Base-by-base conservation (phyloP, 2,888 invertebrate species). In the Sceliomorpha sp. region DNA sequence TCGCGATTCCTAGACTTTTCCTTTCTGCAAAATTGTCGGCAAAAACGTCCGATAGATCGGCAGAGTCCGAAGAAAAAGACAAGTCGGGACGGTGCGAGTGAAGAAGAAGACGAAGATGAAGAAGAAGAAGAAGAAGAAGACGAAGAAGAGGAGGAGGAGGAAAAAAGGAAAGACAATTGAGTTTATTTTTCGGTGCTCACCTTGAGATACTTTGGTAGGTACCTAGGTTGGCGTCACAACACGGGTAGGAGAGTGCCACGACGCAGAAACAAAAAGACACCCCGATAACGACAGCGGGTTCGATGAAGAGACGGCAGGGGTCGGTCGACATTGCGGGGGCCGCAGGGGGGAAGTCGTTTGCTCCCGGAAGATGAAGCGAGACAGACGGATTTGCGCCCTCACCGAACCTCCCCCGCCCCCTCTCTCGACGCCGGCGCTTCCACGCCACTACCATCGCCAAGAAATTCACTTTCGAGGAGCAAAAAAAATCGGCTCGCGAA, bases 401-500 rank as follows among this genome's bases (percentile, higher is more conserved):
- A 71, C 75, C 76, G 71, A 76, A 78, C 76, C 70, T 70, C 71
- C 51, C 67, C 56, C 60, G 40, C 50, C 50, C 58, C 58, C 36
- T 40, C 32, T 12, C 34, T 44, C 15, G 10, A 59, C 37, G 63
- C 27, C 48, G 53, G 50, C 44, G 17, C 59, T 53, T 53, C 66
- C 67, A 34, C n/a, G n/a, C n/a, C n/a, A n/a, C n/a, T n/a, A n/a
- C n/a, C n/a, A n/a, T 60, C 60, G 76, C 69, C 78, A 82, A 83
- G 83, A 85, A 86, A 84, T 85, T 85, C 82, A 83, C 82, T 85
- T 87, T 85, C 79, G 77, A 59, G 71, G 45, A 70, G 68, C 63
- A 71, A 70, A 70, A 73, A 60, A 71, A 70, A 69, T 34, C 62
- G 72, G 69, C 63, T 73, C 71, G 79, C 74, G 80, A 86, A 87